These are phyloP conservation scores for Zosterops hypoxanthus DNA, from an alignment of 2,113 vertebrate species.

Conservation along the genomic window DNA sequence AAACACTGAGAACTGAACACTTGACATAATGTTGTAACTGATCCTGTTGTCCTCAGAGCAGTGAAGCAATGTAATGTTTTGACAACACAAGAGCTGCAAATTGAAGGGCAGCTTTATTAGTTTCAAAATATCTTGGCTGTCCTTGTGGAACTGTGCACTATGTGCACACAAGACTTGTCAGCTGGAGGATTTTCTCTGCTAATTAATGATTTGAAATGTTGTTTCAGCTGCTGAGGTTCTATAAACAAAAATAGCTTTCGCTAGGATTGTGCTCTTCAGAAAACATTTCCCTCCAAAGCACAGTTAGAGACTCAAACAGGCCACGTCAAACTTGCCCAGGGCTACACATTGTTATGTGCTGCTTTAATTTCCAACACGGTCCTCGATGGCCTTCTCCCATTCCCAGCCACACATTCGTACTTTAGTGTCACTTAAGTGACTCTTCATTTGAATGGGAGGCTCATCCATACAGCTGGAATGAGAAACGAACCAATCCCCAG, in stretches of 20 bases:
- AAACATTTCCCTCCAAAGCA: neutral
- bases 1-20: neutral
- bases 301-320: neutral
- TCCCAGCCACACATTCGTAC: neutral
- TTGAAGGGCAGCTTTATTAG: neutral
- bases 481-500: neutral
- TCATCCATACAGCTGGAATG: neutral
- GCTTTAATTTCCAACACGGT: neutral
- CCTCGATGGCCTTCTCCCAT: neutral
- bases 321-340: neutral
- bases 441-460: neutral
- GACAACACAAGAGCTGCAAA: neutral
- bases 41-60: neutral
- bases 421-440: neutral
- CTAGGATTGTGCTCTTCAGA: neutral
- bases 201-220: slow-evolving; percentile 21
- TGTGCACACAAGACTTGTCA: neutral
- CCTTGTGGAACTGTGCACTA: neutral
- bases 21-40: neutral
- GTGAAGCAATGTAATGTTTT: neutral
- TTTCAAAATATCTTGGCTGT: slow-evolving; percentile 8
- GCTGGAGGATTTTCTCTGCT: slow-evolving; percentile 21
- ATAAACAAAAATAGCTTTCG: neutral
- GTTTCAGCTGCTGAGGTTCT: slow-evolving; percentile 15
- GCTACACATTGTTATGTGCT: neutral